phyloP scores from a whole-genome alignment of 2,888 invertebrate species.

The Mellilla xanthometata region DNA sequence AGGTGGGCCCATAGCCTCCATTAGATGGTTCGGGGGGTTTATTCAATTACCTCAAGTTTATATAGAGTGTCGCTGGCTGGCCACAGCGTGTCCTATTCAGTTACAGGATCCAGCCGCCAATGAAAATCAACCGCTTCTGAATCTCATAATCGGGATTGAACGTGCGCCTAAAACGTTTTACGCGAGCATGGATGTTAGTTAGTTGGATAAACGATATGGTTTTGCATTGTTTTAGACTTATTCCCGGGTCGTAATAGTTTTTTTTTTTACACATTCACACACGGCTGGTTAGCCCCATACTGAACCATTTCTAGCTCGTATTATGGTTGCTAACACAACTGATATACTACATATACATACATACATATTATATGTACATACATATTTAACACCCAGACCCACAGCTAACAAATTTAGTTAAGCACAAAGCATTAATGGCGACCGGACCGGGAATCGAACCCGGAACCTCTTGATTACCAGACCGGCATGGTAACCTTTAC shows the following conservation, averaged over 20 bases:
- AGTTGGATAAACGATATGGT: background rate
- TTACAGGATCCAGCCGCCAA: slow-evolving; percentile 33
- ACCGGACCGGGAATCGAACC: no score
- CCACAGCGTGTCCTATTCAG: slow-evolving; percentile 42
- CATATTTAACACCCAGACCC: no score
- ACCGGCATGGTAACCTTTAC: no score
- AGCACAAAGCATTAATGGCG: no score
- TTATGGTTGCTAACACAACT: no score
- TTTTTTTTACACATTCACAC: no score
- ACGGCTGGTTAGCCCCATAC: no score
- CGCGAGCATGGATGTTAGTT: slow-evolving; percentile 1
- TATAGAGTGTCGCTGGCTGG: slow-evolving; percentile 40
- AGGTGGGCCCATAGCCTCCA: slow-evolving; percentile 41
- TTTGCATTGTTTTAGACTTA: background rate
- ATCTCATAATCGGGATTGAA: slow-evolving; percentile 21
- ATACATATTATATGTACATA: no score
- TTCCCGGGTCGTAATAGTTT: background rate
- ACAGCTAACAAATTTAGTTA: no score
- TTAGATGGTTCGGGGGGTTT: slow-evolving; percentile 50
- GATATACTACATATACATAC: no score
- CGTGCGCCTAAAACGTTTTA: slow-evolving; percentile 14
- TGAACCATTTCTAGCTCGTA: no score
- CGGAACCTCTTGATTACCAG: no score
- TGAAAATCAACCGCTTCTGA: slow-evolving; percentile 26
- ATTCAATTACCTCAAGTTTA: slow-evolving; percentile 55